These are phyloP conservation scores for Monoplex corrugatus DNA, from an alignment of 2,888 invertebrate genomes.

Conservation along the genomic window DNA sequence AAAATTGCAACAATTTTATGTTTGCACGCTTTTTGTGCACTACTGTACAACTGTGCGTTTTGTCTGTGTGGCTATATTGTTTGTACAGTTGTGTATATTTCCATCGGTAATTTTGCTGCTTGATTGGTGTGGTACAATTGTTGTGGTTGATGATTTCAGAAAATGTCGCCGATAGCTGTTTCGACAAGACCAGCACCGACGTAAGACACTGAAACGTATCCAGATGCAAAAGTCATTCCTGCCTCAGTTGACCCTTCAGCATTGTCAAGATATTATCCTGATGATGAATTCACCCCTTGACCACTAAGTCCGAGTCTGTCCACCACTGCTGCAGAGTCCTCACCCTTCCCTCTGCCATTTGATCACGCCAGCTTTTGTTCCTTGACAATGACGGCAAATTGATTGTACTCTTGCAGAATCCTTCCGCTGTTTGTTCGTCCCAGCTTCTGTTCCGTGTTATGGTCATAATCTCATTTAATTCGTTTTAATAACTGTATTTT, in stretches of 20 bases:
- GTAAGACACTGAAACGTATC: slow-evolving; percentile 4
- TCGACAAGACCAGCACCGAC: neutral
- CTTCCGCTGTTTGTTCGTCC: neutral
- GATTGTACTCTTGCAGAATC: neutral
- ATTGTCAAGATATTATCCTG: too few species aligned
- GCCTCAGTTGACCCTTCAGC: too few species aligned
- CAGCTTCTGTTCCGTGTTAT: too few species aligned
- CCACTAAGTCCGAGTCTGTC: too few species aligned
- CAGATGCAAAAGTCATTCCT: too few species aligned
- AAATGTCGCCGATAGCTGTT: neutral
- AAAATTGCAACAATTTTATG: too few species aligned
- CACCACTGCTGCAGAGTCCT: neutral
- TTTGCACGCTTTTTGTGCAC: neutral
- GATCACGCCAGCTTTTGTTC: neutral
- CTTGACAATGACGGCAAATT: neutral
- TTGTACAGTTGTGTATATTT: too few species aligned
- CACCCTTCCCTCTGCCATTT: neutral
- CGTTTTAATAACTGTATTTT: too few species aligned
- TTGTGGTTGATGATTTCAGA: slow-evolving; percentile 13
- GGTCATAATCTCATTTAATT: too few species aligned
- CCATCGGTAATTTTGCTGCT: too few species aligned
- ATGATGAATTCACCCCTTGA: too few species aligned
- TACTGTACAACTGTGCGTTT: neutral
- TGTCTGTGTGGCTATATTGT: too few species aligned
- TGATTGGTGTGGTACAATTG: neutral